Evolutionary conservation across 1,140 invertebrate genomes (phyloP).

Genomic region (Gyrodactylus bullatarudis): DNA sequence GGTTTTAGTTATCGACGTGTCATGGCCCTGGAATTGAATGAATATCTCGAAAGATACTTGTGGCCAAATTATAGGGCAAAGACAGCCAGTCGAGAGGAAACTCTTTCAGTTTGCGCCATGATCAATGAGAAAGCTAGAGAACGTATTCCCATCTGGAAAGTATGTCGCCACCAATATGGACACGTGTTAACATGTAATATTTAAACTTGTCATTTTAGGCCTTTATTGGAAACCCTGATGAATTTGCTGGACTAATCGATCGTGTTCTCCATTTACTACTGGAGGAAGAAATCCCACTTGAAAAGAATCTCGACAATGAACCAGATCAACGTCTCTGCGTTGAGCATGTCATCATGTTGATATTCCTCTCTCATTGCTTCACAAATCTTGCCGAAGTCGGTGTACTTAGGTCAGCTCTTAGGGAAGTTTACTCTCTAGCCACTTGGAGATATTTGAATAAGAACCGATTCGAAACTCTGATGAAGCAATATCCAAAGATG

Average conservation of each 20-base stretch:
- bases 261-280: conserved; percentile 39
- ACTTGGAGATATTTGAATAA: neutral
- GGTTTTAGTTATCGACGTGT: conserved; percentile 43
- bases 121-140: conserved; percentile 93
- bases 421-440: neutral
- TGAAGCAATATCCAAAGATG: neutral
- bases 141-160: conserved; percentile 69
- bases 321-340: conserved; percentile 10
- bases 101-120: conserved; percentile 78
- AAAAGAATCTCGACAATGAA: neutral
- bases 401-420: neutral
- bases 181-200: too few relatives aligned
- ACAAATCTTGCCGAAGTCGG: conserved; percentile 32
- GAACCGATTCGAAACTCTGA: neutral
- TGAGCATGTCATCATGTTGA: conserved; percentile 49
- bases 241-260: conserved; percentile 55
- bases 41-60: conserved; percentile 63
- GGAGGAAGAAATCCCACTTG: conserved; percentile 18
- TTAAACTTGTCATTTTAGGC: too few relatives aligned
- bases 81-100: conserved; percentile 13
- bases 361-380: conserved; percentile 77
- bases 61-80: conserved; percentile 48
- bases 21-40: conserved; percentile 59
- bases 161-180: conserved; percentile 14
- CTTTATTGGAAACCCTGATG: conserved; percentile 39